A percentile compares a stretch with the other conserved stretches of the same genome.
Conservation (phyloP, 2,113 vertebrate genomes). For the Trematomus loennbergii region DNA sequence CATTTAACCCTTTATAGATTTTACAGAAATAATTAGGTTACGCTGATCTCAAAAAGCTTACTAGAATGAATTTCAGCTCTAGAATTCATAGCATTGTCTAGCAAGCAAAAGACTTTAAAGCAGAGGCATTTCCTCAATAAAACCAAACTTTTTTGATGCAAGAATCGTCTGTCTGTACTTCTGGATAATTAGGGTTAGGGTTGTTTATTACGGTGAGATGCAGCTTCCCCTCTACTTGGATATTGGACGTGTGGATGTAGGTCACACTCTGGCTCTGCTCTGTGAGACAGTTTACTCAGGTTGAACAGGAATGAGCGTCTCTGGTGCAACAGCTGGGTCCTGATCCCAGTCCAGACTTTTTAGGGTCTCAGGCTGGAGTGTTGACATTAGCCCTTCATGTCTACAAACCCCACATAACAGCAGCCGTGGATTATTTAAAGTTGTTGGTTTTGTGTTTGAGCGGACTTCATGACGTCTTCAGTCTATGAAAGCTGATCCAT, state of each 20-base stretch:
- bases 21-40: no score
- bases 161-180: not conserved
- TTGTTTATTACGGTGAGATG: not conserved
- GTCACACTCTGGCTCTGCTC: not conserved
- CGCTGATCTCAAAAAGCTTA: no score
- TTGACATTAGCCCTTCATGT: slow-evolving; percentile 47
- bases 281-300: slow-evolving; percentile 35
- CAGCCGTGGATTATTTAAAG: slow-evolving; percentile 1
- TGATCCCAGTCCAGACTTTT: slow-evolving; percentile 32
- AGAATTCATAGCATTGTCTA: no score
- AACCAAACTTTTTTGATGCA: fast-evolving
- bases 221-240: not conserved
- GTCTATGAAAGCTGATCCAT: not conserved
- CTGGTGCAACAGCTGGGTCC: slow-evolving; percentile 54
- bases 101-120: not conserved
- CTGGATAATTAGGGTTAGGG: not conserved
- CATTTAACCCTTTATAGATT: not conserved
- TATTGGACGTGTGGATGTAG: not conserved
- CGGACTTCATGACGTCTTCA: not conserved
- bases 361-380: slow-evolving; percentile 8
- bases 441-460: not conserved
- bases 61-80: no score
- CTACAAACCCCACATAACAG: not conserved
- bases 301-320: slow-evolving; percentile 32
- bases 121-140: not conserved